These are phyloP conservation scores for Platichthys stellatus DNA, from an alignment of 2,113 vertebrate species.

Conservation along the genomic window DNA sequence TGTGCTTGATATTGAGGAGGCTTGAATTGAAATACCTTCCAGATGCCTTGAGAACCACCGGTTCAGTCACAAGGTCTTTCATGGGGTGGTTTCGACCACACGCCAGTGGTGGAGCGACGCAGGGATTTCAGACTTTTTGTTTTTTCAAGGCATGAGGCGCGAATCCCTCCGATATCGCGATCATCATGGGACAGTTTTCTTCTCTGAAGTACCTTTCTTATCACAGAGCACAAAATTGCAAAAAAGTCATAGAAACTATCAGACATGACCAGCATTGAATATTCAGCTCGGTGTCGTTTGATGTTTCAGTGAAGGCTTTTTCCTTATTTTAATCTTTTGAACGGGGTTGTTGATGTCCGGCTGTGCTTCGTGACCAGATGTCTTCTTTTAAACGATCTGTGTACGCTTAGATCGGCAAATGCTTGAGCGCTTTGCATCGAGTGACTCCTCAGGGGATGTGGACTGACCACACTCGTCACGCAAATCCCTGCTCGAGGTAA, in stretches of 20 bases:
- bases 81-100: conserved; percentile 71
- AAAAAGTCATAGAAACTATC: conserved; percentile 64
- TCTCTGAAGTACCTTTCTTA: conserved; percentile 80
- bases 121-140: conserved; percentile 71
- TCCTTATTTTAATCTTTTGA: conserved; percentile 73
- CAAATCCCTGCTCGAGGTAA: conserved; percentile 53
- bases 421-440: conserved; percentile 78
- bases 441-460: conserved; percentile 74
- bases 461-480: conserved; percentile 37
- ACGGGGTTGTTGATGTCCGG: conserved; percentile 64
- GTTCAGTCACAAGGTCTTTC: conserved; percentile 80
- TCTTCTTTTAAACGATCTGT: conserved; percentile 75
- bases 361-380: conserved; percentile 73
- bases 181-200: conserved; percentile 72
- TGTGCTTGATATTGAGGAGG: conserved; percentile 76
- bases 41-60: conserved; percentile 78
- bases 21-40: conserved; percentile 74
- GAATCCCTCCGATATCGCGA: conserved; percentile 81
- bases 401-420: conserved; percentile 82
- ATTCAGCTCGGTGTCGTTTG: conserved; percentile 81
- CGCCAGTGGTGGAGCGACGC: conserved; percentile 60
- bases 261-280: conserved; percentile 78
- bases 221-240: conserved; percentile 81
- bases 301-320: conserved; percentile 80
- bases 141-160: conserved; percentile 84